Percentiles rank a stretch among this genome's conserved stretches.
Conservation (phyloP, 2,797 vertebrate genomes). For the Sebastes iracundus region DNA sequence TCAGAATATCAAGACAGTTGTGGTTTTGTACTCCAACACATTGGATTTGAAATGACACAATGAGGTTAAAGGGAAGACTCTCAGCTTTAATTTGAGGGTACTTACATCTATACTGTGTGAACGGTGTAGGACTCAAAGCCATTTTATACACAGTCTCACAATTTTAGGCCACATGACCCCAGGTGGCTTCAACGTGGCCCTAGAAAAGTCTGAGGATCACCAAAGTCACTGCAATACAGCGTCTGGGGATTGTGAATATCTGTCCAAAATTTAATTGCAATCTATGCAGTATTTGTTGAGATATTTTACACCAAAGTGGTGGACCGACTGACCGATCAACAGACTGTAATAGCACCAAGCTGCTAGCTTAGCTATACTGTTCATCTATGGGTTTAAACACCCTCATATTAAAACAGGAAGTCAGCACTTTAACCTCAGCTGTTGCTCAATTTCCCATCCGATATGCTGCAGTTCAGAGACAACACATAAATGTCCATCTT, state of each 20-base stretch:
- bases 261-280: not conserved
- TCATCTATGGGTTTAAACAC: not conserved
- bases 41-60: not conserved
- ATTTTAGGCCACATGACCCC: not conserved
- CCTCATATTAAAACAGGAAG: not conserved
- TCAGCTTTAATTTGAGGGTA: not conserved
- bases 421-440: not conserved
- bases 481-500: not conserved
- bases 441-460: no score
- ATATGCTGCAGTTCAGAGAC: no score
- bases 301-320: not conserved
- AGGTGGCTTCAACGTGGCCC: not conserved
- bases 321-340: not conserved
- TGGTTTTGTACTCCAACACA: not conserved
- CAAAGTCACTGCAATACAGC: not conserved
- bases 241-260: not conserved
- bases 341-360: not conserved
- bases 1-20: not conserved
- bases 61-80: not conserved
- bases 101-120: not conserved
- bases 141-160: no score
- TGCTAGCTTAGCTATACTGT: not conserved
- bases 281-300: not conserved
- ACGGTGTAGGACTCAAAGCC: no score
- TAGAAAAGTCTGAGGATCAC: not conserved